Evolutionary conservation across 2,113 vertebrate genomes (phyloP), one percentile per base, ranked within the genome.

Genomic region (Poeciliopsis occidentalis): DNA sequence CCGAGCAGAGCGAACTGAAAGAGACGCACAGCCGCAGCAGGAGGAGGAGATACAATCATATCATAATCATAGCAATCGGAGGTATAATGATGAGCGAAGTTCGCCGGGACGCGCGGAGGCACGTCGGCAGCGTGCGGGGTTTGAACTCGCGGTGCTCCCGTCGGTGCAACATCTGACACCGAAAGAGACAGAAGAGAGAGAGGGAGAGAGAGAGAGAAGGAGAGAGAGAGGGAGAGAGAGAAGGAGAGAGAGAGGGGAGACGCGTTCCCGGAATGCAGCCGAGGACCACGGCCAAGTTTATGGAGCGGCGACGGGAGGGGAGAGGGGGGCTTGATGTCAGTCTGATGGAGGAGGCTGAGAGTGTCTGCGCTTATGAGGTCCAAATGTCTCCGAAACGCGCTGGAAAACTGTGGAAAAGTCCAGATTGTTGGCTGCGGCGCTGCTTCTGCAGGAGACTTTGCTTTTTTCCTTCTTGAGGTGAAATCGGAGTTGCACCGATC

Each of bases 231-330:
- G 32, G 27, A 51, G 44, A 51, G 17, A 51, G 47, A 51, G 47
- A 51, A 17, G 22, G 17, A 2, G 47, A 51, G 51, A 54, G 51
- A 71, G 78, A 12, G 32, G 32, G 7, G 47, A 89, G 84, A 90
- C 84, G 88, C 87, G 84, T 84, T 90, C 87, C 89, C 85, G 87
- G 91, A 91, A 88, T 92, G 80, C 79, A 85, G 76, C 54, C 63
- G 81, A 60, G 87, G 80, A 75, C 64, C 79, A 4, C 41, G 70
- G 87, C 91, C 89, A 92, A 91, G 85, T 86, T 83, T 83, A 83
- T 83, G 79, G 75, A 0, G 80, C 3, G 63, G 7, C n/a, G 44
- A 19, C 17, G 44, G 44, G 44, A 17, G 44, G 41, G 13, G n/a
- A 13, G 26, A 8, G 17, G 8, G 17, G 7, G 1, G 8, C 12